phyloP scores from a whole-genome alignment of 2,888 invertebrate genomes.

The Drosophila subquinaria region DNA sequence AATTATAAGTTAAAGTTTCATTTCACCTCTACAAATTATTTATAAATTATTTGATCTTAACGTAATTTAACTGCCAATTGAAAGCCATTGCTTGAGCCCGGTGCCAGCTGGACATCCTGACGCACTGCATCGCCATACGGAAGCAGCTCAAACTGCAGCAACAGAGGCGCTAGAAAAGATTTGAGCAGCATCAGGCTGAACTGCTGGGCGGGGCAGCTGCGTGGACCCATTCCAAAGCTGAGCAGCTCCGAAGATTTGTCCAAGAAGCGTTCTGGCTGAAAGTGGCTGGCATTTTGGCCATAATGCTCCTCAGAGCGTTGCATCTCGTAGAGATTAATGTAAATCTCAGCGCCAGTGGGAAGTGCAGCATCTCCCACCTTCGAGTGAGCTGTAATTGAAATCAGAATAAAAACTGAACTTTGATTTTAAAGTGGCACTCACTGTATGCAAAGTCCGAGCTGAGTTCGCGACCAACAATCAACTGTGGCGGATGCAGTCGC shows the following conservation, averaged over 20 bases:
- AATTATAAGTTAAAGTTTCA: too few relatives aligned
- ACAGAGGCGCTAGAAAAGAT: slow-evolving; percentile 53
- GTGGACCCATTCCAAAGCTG: slow-evolving; percentile 67
- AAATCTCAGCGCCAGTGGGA: slow-evolving; percentile 67
- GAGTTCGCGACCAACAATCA: slow-evolving; percentile 63
- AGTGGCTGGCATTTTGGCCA: slow-evolving; percentile 36
- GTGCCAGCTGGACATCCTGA: slow-evolving; percentile 50
- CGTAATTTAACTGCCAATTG: slow-evolving; percentile 59
- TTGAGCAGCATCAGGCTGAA: slow-evolving; percentile 61
- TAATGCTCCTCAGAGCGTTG: slow-evolving; percentile 48
- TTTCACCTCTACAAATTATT: too few relatives aligned
- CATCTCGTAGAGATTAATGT: slow-evolving; percentile 62
- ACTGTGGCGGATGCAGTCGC: slow-evolving; percentile 88
- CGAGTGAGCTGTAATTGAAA: slow-evolving; percentile 52
- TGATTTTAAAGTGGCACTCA: slow-evolving; percentile 23
- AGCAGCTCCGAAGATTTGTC: slow-evolving; percentile 29
- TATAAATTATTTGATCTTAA: not conserved
- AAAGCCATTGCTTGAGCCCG: slow-evolving; percentile 67
- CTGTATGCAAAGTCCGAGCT: slow-evolving; percentile 64
- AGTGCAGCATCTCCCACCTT: slow-evolving; percentile 57
- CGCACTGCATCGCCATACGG: slow-evolving; percentile 62
- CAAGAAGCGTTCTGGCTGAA: slow-evolving; percentile 66
- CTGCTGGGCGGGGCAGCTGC: slow-evolving; percentile 63
- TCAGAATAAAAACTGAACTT: too few relatives aligned
- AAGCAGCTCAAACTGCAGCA: slow-evolving; percentile 66